A percentile compares a stretch with the other conserved stretches of the same genome.
Evolutionary conservation across 1,140 invertebrate genomes (phyloP).

Genomic region (Brachionus sp.): DNA sequence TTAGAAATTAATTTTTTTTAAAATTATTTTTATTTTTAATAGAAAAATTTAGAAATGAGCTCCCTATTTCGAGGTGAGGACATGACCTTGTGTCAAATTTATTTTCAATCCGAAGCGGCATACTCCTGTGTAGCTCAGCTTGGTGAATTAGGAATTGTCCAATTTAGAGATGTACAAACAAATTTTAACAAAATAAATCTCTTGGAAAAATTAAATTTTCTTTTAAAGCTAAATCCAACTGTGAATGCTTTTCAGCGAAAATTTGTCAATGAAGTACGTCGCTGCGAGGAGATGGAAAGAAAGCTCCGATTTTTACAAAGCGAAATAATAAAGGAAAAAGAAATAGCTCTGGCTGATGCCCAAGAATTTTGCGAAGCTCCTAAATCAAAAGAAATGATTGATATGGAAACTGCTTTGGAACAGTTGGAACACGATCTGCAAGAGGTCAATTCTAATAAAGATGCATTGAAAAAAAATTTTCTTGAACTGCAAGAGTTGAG

Average conservation of each 20-base stretch:
- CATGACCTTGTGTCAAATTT: constrained; percentile 61
- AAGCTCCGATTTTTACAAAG: constrained; percentile 76
- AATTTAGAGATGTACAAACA: constrained; percentile 58
- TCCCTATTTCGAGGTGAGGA: constrained; percentile 60
- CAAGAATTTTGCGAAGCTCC: constrained; percentile 89
- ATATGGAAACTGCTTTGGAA: constrained; percentile 73
- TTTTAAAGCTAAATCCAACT: constrained; percentile 50
- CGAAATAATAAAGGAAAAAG: constrained; percentile 74
- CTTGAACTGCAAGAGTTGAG: constrained; percentile 86
- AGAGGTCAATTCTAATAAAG: constrained; percentile 79
- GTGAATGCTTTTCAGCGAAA: constrained; percentile 63
- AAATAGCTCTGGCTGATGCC: constrained; percentile 86
- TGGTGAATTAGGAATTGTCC: constrained; percentile 59
- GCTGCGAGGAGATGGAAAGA: constrained; percentile 61
- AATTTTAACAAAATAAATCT: not conserved
- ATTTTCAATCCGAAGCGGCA: constrained; percentile 59
- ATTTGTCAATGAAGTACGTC: constrained; percentile 63
- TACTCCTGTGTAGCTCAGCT: constrained; percentile 59
- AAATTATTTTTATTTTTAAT: not conserved
- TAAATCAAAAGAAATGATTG: constrained; percentile 90
- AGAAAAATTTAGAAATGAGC: constrained; percentile 53
- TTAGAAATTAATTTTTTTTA: not conserved
- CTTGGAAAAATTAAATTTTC: not conserved
- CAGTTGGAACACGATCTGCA: constrained; percentile 57
- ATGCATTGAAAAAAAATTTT: constrained; percentile 87